Evolutionary conservation across 2,797 vertebrate species (phyloP), one percentile per base, ranked within the genome.

Genomic region (Nyctalus aviator): DNA sequence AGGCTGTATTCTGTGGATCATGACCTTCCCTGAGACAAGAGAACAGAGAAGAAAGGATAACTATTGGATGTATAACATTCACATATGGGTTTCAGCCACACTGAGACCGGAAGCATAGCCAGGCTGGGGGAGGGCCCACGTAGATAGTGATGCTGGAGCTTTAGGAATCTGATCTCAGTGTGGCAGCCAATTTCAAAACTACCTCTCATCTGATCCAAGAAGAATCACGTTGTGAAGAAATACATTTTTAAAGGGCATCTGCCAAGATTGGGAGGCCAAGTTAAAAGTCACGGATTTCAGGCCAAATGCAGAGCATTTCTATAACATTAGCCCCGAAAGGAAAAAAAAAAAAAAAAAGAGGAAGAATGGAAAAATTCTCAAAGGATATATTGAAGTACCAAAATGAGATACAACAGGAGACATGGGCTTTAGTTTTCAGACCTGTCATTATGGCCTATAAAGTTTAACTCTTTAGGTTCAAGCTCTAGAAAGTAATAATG

Each of bases 201-300:
- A 7, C 10, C 1, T 79, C 50, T 66, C 66, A 46, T 85, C 53
- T 79, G n/a, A 75, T 59, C 68, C 32, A 44, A 88, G 62, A 93
- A 91, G 41, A 91, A 50, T 88, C 0, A 0, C 69, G 46, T 84
- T 84, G 62, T 78, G 41, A 90, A 78, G 73, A 87, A 87, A 86
- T 48, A 30, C 50, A 59, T 84, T 91, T 94, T 94, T 41, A 89
- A 32, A 95, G 87, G 71, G 3, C 23, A 55, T 78, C 20, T 90
- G 81, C 69, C 21, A 41, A 68, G 20, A 57, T 82, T 81, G 44
- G 57, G 86, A 84, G 20, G 17, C 76, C 62, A 25, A 83, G 37
- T 81, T 93, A 66, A 88, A 94, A 84, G n/a, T 77, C 71, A 90
- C 2, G 41, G 25, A 37, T 85, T 91, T 94, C n/a, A 72, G 71